Percentiles rank a stretch among this genome's conserved stretches.
These are phyloP conservation scores for Melinaea menophilus DNA, from an alignment of 2,888 invertebrate species.

Conservation along the genomic window DNA sequence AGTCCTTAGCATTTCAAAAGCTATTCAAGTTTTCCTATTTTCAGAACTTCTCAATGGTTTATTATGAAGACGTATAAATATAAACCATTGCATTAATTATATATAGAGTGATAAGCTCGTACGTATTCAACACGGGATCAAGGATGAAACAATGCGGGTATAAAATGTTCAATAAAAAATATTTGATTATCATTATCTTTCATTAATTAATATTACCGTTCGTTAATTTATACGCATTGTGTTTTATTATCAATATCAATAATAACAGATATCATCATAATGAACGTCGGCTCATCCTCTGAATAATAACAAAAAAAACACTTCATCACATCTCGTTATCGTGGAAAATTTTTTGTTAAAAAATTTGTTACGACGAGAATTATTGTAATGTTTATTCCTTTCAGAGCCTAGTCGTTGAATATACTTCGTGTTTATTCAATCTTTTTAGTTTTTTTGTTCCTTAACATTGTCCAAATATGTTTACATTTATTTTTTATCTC, in stretches of 20 bases:
- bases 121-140: constrained; percentile 22
- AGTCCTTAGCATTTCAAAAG: no score
- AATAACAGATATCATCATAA: constrained; percentile 17
- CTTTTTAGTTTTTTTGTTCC: no score
- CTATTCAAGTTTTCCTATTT: no score
- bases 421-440: no score
- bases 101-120: no score
- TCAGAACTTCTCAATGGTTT: constrained; percentile 15
- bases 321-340: no score
- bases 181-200: no score
- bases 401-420: neutral
- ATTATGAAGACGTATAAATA: constrained; percentile 23
- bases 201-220: no score
- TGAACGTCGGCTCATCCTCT: neutral
- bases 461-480: no score
- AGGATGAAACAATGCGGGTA: constrained; percentile 18
- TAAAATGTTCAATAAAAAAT: constrained; percentile 7
- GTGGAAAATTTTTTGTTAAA: no score
- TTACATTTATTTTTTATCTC: no score
- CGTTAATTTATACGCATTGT: no score
- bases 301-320: neutral
- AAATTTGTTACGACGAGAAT: neutral
- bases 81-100: constrained; percentile 22
- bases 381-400: neutral
- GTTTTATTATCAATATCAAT: constrained; percentile 22